Percentiles rank a stretch among this genome's conserved stretches.
These are phyloP conservation scores for Sterrhoptilus dennistouni DNA, from an alignment of 2,113 vertebrate genomes.

Conservation along the genomic window DNA sequence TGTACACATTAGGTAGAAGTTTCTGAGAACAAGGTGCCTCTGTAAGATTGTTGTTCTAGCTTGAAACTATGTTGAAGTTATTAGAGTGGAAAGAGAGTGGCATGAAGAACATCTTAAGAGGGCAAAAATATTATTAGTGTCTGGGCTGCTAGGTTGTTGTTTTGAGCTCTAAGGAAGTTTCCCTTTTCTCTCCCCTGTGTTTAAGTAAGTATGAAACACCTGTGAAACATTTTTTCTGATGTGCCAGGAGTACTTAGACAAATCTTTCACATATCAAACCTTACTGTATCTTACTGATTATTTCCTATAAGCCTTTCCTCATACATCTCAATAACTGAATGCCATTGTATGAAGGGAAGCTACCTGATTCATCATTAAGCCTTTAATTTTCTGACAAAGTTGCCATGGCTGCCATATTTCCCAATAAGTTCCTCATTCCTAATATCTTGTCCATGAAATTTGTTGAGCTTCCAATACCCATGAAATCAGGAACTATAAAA, in stretches of 20 bases:
- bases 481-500: slow-evolving; percentile 43
- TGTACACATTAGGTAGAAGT: not conserved
- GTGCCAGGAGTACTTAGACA: not conserved
- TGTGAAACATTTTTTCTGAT: not conserved
- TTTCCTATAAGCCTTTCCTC: not conserved
- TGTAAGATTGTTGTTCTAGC: not conserved
- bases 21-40: not conserved
- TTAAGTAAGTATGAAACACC: not conserved
- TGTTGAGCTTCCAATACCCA: not conserved
- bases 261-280: not conserved
- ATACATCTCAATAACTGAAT: not conserved
- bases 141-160: not conserved
- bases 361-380: not conserved
- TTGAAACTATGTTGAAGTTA: not conserved
- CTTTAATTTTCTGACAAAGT: slow-evolving; percentile 28
- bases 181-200: not conserved
- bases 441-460: not conserved
- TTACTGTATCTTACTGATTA: not conserved
- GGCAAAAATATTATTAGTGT: not conserved
- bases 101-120: not conserved
- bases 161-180: not conserved
- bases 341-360: not conserved
- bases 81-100: not conserved
- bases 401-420: not conserved
- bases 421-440: not conserved